Conservation (phyloP, 2,113 vertebrate species). For the Leptodactylus fuscus region DNA sequence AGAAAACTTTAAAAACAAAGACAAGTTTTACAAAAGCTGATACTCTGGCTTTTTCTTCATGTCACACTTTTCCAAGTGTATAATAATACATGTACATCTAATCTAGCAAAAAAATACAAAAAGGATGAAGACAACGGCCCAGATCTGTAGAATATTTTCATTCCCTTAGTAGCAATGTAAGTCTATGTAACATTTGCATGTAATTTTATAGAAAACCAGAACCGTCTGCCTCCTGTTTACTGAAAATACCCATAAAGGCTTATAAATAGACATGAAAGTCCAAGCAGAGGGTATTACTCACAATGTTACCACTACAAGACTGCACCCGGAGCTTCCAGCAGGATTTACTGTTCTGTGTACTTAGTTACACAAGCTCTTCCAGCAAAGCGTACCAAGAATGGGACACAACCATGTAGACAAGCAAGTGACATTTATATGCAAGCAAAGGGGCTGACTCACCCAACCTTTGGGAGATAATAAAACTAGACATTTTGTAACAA, state of each 20-base stretch:
- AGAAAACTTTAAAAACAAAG: no score
- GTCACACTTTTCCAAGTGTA: no score
- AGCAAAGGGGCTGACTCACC: not conserved
- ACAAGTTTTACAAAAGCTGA: no score
- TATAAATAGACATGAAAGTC: conserved; percentile 49
- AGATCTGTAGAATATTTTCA: not conserved
- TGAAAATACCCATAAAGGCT: conserved; percentile 30
- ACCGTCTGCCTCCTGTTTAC: not conserved
- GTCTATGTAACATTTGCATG: not conserved
- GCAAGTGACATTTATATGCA: conserved; percentile 31
- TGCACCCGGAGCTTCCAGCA: conserved; percentile 47
- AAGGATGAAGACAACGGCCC: not conserved
- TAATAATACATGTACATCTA: not conserved
- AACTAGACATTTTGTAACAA: not conserved
- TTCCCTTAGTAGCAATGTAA: not conserved
- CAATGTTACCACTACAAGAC: conserved; percentile 32
- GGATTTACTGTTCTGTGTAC: conserved; percentile 58
- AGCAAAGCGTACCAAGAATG: conserved; percentile 28
- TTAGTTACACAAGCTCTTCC: conserved; percentile 40
- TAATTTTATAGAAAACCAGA: not conserved
- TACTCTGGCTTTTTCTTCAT: no score
- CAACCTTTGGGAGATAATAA: not conserved
- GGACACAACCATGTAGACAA: not conserved
- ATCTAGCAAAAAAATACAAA: not conserved
- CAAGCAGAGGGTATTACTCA: conserved; percentile 47